Evolutionary conservation across 2,113 vertebrate species (phyloP).

Genomic region (Actinemys pallida): DNA sequence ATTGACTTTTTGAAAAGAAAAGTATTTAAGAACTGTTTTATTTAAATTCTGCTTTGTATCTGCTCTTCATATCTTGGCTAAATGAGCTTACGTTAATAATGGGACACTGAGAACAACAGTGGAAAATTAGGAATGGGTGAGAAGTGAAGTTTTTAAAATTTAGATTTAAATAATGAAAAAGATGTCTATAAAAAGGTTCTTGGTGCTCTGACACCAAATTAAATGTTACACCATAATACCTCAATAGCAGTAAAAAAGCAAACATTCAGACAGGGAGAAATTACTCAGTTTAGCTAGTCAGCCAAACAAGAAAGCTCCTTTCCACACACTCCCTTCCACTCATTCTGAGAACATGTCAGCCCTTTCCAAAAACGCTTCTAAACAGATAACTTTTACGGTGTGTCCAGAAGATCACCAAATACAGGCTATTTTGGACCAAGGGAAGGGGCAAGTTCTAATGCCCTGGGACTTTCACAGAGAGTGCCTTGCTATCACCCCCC

Average conservation of each 20-base stretch:
- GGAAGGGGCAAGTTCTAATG: neutral
- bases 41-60: neutral
- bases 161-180: neutral
- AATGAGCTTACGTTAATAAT: neutral
- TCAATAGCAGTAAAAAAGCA: neutral
- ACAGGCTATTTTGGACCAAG: neutral
- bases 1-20: slow-evolving; percentile 48
- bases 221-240: neutral
- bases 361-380: neutral
- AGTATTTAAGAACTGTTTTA: slow-evolving; percentile 3
- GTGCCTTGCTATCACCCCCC: neutral
- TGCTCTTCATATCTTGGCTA: neutral
- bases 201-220: neutral
- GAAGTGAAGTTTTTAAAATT: neutral
- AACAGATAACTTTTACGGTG: neutral
- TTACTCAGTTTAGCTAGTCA: neutral
- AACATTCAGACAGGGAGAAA: neutral
- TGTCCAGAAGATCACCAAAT: neutral
- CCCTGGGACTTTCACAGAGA: neutral
- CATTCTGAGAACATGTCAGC: neutral
- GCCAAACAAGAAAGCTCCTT: neutral
- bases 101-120: neutral
- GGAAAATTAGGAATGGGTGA: neutral
- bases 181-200: neutral
- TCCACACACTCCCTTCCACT: neutral